phyloP scores from a whole-genome alignment of 2,113 vertebrate species.

The Amblyopsis rosae region DNA sequence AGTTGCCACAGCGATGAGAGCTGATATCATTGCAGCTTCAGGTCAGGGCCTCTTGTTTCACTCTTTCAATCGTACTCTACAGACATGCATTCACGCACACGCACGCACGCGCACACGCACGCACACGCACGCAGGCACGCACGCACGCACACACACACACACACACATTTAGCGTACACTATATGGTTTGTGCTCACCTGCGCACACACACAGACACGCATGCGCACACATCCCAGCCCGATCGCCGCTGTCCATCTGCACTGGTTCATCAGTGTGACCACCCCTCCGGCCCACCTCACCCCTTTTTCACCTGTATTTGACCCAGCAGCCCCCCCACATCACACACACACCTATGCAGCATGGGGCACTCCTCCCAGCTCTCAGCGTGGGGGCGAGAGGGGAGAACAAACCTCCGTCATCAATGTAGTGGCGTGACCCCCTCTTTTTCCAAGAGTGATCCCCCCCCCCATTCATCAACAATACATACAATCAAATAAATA shows the following conservation, averaged over 20 bases:
- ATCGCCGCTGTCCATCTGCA: conserved; percentile 68
- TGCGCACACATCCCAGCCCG: conserved; percentile 70
- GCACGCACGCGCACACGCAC: not conserved
- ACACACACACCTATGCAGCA: conserved; percentile 62
- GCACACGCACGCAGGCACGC: not conserved
- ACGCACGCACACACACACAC: conserved; percentile 44
- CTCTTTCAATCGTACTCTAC: conserved; percentile 58
- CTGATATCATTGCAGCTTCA: conserved; percentile 70
- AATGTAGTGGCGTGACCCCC: conserved; percentile 55
- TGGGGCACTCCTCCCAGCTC: conserved; percentile 37
- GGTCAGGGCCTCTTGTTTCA: conserved; percentile 77
- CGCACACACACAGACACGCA: not conserved
- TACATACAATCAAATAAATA: too few species aligned
- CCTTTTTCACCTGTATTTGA: conserved; percentile 63
- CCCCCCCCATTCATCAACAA: too few species aligned
- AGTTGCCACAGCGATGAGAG: conserved; percentile 61
- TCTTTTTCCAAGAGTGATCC: too few species aligned
- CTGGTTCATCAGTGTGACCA: conserved; percentile 74
- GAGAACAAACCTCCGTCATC: conserved; percentile 65
- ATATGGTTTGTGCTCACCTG: not conserved
- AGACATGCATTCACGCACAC: conserved; percentile 8
- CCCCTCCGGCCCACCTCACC: conserved; percentile 60
- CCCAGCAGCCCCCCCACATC: conserved; percentile 63
- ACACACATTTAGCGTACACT: conserved; percentile 5
- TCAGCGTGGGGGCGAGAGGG: conserved; percentile 8